A percentile compares a stretch with the other conserved stretches of the same genome.
Conservation (phyloP, 2,797 vertebrate genomes). For the Protonibea diacanthus region DNA sequence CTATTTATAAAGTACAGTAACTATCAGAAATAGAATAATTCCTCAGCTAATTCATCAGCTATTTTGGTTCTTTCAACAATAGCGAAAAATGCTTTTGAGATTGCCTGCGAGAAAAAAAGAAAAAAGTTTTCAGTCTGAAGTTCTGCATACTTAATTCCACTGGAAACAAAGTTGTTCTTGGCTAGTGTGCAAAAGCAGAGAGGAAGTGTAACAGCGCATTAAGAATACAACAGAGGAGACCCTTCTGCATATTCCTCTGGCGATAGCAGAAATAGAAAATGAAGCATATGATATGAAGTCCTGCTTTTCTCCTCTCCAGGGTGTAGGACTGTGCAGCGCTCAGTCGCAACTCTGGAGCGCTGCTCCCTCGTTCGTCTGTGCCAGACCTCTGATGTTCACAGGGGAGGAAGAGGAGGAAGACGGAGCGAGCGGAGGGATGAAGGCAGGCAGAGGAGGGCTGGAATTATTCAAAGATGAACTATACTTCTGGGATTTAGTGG, state of each 20-base stretch:
- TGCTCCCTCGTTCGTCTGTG: conserved; percentile 50
- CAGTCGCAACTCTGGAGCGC: conserved; percentile 57
- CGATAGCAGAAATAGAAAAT: conserved; percentile 74
- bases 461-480: conserved; percentile 69
- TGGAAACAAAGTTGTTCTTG: conserved; percentile 62
- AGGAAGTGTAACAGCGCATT: conserved; percentile 67
- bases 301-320: conserved; percentile 74
- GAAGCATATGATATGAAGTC: conserved; percentile 71
- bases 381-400: conserved; percentile 71
- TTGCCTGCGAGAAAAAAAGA: neutral
- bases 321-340: conserved; percentile 58
- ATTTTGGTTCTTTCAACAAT: neutral
- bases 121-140: conserved; percentile 51
- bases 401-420: conserved; percentile 58
- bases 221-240: conserved; percentile 76
- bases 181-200: conserved; percentile 48
- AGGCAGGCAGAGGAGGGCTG: conserved; percentile 38
- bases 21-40: conserved; percentile 2
- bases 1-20: conserved; percentile 4
- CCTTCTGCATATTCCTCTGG: conserved; percentile 71
- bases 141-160: conserved; percentile 60
- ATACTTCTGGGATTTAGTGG: conserved; percentile 61
- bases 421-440: conserved; percentile 30
- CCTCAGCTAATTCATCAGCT: conserved; percentile 4
- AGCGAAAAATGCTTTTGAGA: conserved; percentile 23